Base-by-base conservation (phyloP, 2,113 vertebrate species). In the Hippocampus abdominalis region DNA sequence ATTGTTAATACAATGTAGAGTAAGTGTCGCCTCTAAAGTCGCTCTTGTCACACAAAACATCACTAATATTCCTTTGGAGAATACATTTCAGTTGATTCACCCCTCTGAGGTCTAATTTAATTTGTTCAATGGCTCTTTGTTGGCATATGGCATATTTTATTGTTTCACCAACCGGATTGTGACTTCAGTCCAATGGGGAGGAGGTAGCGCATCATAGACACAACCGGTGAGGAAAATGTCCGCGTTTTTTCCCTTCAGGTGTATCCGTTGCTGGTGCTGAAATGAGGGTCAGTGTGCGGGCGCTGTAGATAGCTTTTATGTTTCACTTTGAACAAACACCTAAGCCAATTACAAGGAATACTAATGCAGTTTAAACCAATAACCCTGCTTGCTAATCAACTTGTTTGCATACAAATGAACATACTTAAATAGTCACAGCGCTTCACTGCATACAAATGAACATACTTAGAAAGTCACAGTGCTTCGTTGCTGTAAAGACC, bases 391-490 rank as follows among this genome's bases (percentile, higher is more conserved):
- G 66, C 72, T 88, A 89, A 89, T 89, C 77, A 85, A 87, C 81
- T 89, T 88, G 84, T 86, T 90, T 88, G 85, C 83, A 88, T 89
- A 87, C 81, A 89, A 87, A 88, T 90, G 76, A 84, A 87, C 85
- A 75, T 85, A 66, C 84, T 88, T 88, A 81, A 84, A 84, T 86
- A 84, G 82, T 83, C 77, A 75, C 78, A 75, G 48, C 48, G 8
- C 48, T 51, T 51, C 48, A 51, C 48, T 20, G 48, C 48, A 89
- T 89, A 86, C 81, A 89, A 86, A 87, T 90, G 75, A 83, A 86
- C 84, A 74, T 84, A 66, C 84, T 88, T 88, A 81, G 83, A 84
- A 87, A 83, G 82, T 83, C 77, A 75, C 78, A 73, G 48, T 20
- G 18, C 48, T 49, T 49, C 48, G 20, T 70, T 78, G 67, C 80